These are phyloP conservation scores for Danaus chrysippus DNA, from an alignment of 2,888 invertebrate species.

Conservation along the genomic window DNA sequence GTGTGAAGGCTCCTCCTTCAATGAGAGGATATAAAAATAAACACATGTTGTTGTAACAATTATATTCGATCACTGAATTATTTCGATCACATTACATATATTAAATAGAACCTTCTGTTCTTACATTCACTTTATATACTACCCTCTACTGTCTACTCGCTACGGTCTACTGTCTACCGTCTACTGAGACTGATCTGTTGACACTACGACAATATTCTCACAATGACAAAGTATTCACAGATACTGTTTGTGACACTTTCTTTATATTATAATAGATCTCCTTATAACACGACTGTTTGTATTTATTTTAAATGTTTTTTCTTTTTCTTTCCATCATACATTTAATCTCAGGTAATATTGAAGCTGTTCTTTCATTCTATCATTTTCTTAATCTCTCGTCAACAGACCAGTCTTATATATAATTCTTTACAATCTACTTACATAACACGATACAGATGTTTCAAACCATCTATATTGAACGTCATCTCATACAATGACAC, in stretches of 20 bases:
- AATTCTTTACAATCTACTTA: slow-evolving; percentile 19
- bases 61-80: slow-evolving; percentile 77
- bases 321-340: too few relatives aligned
- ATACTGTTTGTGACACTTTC: too few relatives aligned
- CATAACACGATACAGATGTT: slow-evolving; percentile 19
- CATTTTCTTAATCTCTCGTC: background rate
- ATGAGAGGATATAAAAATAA: slow-evolving; percentile 21
- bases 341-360: too few relatives aligned
- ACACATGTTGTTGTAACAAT: slow-evolving; percentile 67
- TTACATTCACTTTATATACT: slow-evolving; percentile 26
- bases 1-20: background rate
- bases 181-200: background rate
- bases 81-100: slow-evolving; percentile 56
- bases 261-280: too few relatives aligned
- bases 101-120: slow-evolving; percentile 65
- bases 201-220: too few relatives aligned
- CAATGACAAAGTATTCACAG: too few relatives aligned
- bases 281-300: too few relatives aligned
- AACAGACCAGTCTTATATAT: slow-evolving; percentile 2
- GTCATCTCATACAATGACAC: slow-evolving; percentile 5
- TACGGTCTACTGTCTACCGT: slow-evolving; percentile 7
- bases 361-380: too few relatives aligned
- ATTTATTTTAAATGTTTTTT: too few relatives aligned
- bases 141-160: slow-evolving; percentile 23
- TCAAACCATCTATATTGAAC: slow-evolving; percentile 10